Evolutionary conservation across 2,113 vertebrate species (phyloP).

Genomic region (Malurus elegans): DNA sequence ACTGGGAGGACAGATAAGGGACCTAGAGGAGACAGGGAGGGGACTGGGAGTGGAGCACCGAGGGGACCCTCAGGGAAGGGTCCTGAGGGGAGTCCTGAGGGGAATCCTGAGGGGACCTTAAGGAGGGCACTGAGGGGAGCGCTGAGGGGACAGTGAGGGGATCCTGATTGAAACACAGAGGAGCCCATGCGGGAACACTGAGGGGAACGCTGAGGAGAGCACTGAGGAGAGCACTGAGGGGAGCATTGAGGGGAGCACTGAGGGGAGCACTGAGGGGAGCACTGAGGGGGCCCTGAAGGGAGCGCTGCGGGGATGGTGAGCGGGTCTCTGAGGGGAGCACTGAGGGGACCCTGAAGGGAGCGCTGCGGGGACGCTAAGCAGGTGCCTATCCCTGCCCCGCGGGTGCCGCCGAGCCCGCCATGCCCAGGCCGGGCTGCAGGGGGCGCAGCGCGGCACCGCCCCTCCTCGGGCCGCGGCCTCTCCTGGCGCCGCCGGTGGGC

Average conservation of each 20-base stretch:
- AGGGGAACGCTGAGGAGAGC: background rate
- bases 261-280: background rate
- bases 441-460: background rate
- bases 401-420: background rate
- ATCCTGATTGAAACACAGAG: background rate
- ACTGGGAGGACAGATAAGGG: fast-evolving
- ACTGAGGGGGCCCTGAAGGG: background rate
- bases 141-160: background rate
- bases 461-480: background rate
- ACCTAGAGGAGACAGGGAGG: background rate
- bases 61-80: background rate
- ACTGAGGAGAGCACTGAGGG: background rate
- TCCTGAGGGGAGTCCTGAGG: no score
- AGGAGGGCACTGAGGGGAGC: background rate
- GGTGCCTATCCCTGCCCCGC: background rate
- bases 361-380: background rate
- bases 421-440: background rate
- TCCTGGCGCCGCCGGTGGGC: background rate
- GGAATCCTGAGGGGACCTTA: fast-evolving
- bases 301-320: no score
- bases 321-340: background rate
- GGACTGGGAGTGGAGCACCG: background rate
- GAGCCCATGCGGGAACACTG: background rate
- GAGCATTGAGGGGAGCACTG: background rate
- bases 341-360: background rate